phyloP scores from a whole-genome alignment of 2,888 invertebrate genomes.

The Sesia bembeciformis region DNA sequence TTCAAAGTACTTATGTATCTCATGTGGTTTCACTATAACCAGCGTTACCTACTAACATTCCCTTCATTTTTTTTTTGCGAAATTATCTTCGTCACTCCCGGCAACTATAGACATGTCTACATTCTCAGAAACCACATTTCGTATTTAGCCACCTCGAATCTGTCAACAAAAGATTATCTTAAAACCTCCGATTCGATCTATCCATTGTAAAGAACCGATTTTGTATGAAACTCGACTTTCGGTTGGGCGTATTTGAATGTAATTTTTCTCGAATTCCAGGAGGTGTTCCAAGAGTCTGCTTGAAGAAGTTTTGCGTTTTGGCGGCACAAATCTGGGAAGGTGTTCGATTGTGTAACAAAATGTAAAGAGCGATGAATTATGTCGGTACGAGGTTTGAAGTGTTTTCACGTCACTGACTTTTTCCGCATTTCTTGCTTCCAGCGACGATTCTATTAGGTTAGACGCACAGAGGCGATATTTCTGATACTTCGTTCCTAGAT shows the following conservation, averaged over 20 bases:
- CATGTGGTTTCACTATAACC: no score
- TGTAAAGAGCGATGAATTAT: slow-evolving; percentile 11
- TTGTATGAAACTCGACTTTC: slow-evolving; percentile 9
- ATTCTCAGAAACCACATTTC: slow-evolving; percentile 42
- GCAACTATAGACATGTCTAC: slow-evolving; percentile 17
- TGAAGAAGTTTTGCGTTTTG: slow-evolving; percentile 32
- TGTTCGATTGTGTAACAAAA: slow-evolving; percentile 60
- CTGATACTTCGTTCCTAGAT: no score
- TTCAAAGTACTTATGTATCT: no score
- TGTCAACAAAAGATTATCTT: slow-evolving; percentile 70
- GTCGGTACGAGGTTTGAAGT: slow-evolving; percentile 33
- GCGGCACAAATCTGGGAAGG: slow-evolving; percentile 50
- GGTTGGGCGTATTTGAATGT: not conserved
- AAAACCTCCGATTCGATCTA: slow-evolving; percentile 26
- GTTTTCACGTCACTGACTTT: slow-evolving; percentile 42
- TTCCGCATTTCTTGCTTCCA: not conserved
- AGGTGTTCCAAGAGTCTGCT: slow-evolving; percentile 27
- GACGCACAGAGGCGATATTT: no score
- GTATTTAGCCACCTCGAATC: slow-evolving; percentile 41
- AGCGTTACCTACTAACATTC: no score
- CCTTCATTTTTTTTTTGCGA: not conserved
- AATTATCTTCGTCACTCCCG: slow-evolving; percentile 38
- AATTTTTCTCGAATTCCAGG: not conserved
- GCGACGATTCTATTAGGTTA: no score
- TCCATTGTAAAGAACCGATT: slow-evolving; percentile 5